A percentile compares a stretch with the other conserved stretches of the same genome.
Conservation (phyloP, 2,888 invertebrate species). For the Sericinus montela region DNA sequence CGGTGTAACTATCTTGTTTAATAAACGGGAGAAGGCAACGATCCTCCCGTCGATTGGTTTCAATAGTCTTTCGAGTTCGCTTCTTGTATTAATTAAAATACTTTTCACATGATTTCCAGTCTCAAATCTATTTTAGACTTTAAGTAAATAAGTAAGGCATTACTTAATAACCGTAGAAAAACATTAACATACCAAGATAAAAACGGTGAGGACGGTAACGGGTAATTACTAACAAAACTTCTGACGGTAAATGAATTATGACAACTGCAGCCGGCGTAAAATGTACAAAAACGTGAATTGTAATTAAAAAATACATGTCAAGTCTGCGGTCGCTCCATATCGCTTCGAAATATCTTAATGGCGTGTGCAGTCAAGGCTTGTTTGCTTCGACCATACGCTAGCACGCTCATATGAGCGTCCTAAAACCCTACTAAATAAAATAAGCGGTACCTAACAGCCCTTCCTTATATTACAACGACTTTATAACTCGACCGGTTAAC, state of each 20-base stretch:
- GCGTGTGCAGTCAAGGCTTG: conserved; percentile 59
- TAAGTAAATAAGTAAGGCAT: no score
- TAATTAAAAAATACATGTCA: conserved; percentile 42
- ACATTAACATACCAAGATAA: no score
- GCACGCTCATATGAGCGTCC: conserved; percentile 4
- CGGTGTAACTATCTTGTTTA: conserved; percentile 16
- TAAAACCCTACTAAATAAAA: conserved; percentile 15
- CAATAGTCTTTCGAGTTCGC: conserved; percentile 21
- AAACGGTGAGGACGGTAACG: no score
- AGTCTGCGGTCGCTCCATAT: conserved; percentile 42
- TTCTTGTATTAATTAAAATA: conserved; percentile 19
- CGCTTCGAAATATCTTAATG: conserved; percentile 58
- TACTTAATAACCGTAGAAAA: no score
- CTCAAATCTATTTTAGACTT: no score
- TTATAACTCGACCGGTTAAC: conserved; percentile 32
- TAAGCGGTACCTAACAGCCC: not conserved
- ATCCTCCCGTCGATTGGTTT: conserved; percentile 15
- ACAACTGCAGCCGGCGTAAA: conserved; percentile 6
- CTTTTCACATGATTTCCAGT: not conserved
- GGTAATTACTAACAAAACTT: conserved; percentile 11
- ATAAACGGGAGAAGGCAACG: conserved; percentile 12
- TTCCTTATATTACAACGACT: conserved; percentile 1
- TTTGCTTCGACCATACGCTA: conserved; percentile 45
- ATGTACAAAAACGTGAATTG: conserved; percentile 10
- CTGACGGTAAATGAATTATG: conserved; percentile 13